Evolutionary conservation across 1,140 invertebrate species (phyloP), one percentile per base, ranked within the genome.

Genomic region (Gonatopus flavifemur): DNA sequence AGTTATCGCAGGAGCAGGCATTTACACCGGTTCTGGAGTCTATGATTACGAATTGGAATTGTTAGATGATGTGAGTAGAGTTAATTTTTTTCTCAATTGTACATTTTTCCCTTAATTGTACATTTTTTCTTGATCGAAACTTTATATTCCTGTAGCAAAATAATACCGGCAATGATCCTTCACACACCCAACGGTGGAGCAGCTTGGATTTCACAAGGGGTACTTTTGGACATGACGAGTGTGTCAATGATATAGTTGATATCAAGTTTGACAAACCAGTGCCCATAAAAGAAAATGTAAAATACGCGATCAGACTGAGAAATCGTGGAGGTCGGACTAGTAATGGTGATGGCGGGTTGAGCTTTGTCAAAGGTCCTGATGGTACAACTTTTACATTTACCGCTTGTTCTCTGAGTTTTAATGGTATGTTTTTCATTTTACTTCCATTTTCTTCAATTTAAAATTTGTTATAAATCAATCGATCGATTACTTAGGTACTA

Each of bases 1-100:
- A 40, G 84, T 90, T 21, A 86, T 99, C 25, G 88, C 90, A 28
- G 96, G 96, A 2, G 88, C 90, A 37, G 88, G 86, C 52, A 86
- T 98, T 32, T 98, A 94, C 76, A 91, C 91, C 9, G 94, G 94
- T 4, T 81, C 86, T 12, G 91, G 91, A 5, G 85, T 84, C 55
- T 93, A 92, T 67, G 89, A 92, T 66, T 98, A 96, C 75, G 93
- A 96, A 67, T 74, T 98, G 37, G 94, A 98, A 74, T 68, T 98
- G 12, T 76, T 97, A 12, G 92, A 95, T 75, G 93, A 96, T 76
- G 74, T 72, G 41, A 69, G 69, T 68, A 32, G 48, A 63, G 13
- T 18, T 0, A 58, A n/a, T n/a, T n/a, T n/a, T 65, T 16, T 66
- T 12, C 7, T 7, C 20, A 24, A 38, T 3, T 28, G 24, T 42